Conservation (phyloP, 2,797 vertebrate genomes). For the Phalloptychus januarius region DNA sequence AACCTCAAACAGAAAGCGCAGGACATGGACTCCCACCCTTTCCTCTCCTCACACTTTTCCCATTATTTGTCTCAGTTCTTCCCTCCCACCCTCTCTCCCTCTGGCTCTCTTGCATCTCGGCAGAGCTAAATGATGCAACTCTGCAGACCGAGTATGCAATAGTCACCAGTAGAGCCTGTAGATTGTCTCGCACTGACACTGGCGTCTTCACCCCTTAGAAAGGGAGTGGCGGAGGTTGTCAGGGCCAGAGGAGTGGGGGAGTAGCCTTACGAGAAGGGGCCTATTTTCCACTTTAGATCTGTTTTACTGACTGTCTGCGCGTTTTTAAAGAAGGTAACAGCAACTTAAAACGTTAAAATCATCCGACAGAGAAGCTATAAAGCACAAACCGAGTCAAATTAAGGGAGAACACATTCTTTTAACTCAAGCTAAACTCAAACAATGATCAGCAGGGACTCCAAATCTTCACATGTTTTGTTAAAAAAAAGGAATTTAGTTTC, state of each 20-base stretch:
- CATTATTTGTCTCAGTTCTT: slow-evolving; percentile 52
- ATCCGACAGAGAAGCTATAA: neutral
- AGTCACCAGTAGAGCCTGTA: slow-evolving; percentile 56
- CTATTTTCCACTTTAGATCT: slow-evolving; percentile 20
- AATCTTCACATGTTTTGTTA: neutral
- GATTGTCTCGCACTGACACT: slow-evolving; percentile 57
- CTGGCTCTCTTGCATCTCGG: slow-evolving; percentile 35
- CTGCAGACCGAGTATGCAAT: slow-evolving; percentile 63
- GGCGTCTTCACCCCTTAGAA: slow-evolving; percentile 65
- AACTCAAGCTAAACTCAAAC: neutral
- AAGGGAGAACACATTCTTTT: neutral
- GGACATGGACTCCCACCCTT: slow-evolving; percentile 55
- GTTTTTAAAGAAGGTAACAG: neutral
- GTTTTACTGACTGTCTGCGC: neutral
- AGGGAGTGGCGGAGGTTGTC: slow-evolving; percentile 54
- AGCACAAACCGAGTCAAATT: neutral
- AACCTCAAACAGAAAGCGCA: slow-evolving; percentile 41
- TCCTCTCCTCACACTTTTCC: slow-evolving; percentile 54
- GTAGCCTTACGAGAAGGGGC: slow-evolving; percentile 35
- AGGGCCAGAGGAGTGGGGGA: slow-evolving; percentile 27
- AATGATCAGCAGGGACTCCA: neutral
- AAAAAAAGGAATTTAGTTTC: no score
- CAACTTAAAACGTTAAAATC: neutral
- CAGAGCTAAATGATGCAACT: slow-evolving; percentile 72
- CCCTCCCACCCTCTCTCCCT: slow-evolving; percentile 28